Conservation (phyloP, 2,888 invertebrate species). For the Buathra laborator region DNA sequence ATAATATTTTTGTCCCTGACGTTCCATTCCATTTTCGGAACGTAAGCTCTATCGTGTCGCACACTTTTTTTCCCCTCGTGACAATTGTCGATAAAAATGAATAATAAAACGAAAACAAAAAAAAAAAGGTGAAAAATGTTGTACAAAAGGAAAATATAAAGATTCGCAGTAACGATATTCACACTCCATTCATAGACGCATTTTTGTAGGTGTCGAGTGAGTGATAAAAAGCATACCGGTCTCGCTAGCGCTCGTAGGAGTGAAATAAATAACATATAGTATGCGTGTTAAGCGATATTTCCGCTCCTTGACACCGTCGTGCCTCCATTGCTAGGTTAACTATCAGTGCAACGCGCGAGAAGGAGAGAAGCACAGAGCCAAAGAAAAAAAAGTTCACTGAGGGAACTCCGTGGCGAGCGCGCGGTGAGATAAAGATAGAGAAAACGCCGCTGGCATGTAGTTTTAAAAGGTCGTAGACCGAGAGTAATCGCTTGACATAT, state of each 20-base stretch:
- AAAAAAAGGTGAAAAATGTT: not conserved
- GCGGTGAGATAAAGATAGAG: slow-evolving; percentile 36
- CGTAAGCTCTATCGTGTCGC: not conserved
- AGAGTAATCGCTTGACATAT: slow-evolving; percentile 53
- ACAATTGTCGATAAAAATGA: not conserved
- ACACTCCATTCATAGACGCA: slow-evolving; percentile 8
- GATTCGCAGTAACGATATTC: slow-evolving; percentile 17
- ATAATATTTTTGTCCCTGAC: slow-evolving; percentile 12
- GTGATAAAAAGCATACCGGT: slow-evolving; percentile 27
- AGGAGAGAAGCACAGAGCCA: slow-evolving; percentile 11
- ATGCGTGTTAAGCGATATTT: slow-evolving; percentile 45
- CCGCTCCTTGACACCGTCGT: slow-evolving; percentile 34
- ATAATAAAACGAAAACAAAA: not conserved
- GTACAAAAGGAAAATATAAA: not conserved
- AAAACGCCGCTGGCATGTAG: slow-evolving; percentile 32
- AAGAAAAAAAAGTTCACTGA: slow-evolving; percentile 29
- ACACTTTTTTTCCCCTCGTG: not conserved
- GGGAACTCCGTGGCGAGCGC: slow-evolving; percentile 31
- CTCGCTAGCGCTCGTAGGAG: not conserved
- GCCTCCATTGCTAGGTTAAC: slow-evolving; percentile 27
- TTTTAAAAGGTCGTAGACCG: slow-evolving; percentile 62
- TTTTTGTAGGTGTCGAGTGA: slow-evolving; percentile 31
- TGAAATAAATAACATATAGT: not conserved
- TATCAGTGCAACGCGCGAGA: slow-evolving; percentile 45
- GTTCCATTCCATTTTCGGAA: slow-evolving; percentile 11